These are phyloP conservation scores for Enteromius thamalakanensis DNA, from an alignment of 2,797 vertebrate species.

Conservation along the genomic window DNA sequence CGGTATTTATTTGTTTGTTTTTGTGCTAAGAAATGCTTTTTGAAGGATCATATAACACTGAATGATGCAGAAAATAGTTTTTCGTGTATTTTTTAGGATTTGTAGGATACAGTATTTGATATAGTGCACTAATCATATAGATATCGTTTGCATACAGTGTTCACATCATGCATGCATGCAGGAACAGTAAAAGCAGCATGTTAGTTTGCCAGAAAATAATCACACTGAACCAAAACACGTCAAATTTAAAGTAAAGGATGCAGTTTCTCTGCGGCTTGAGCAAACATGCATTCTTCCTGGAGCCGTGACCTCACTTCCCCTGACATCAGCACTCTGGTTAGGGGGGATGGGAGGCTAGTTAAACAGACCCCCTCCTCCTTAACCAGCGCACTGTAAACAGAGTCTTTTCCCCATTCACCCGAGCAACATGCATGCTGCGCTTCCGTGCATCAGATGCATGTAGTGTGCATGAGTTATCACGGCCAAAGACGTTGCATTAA, in stretches of 20 bases:
- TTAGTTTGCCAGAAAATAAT: neutral
- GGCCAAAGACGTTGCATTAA: no score
- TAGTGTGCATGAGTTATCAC: neutral
- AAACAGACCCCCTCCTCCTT: conserved; percentile 28
- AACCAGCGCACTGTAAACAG: conserved; percentile 36
- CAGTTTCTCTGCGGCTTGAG: neutral
- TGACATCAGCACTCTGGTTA: conserved; percentile 50
- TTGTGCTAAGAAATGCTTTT: no score
- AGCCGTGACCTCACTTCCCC: conserved; percentile 58
- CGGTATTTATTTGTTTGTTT: neutral
- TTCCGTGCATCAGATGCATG: neutral
- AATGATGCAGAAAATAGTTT: neutral
- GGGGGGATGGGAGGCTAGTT: conserved; percentile 55
- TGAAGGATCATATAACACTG: neutral
- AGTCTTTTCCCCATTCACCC: neutral
- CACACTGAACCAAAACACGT: no score
- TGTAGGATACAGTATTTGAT: neutral
- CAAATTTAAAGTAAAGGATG: neutral
- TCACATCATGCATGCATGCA: neutral
- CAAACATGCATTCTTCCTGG: conserved; percentile 38
- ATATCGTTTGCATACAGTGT: neutral
- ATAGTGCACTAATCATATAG: neutral
- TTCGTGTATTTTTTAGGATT: neutral
- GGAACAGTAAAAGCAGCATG: neutral
- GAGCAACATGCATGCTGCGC: neutral